Evolutionary conservation across 2,797 vertebrate species (phyloP).

Genomic region (Sternotherus odoratus): DNA sequence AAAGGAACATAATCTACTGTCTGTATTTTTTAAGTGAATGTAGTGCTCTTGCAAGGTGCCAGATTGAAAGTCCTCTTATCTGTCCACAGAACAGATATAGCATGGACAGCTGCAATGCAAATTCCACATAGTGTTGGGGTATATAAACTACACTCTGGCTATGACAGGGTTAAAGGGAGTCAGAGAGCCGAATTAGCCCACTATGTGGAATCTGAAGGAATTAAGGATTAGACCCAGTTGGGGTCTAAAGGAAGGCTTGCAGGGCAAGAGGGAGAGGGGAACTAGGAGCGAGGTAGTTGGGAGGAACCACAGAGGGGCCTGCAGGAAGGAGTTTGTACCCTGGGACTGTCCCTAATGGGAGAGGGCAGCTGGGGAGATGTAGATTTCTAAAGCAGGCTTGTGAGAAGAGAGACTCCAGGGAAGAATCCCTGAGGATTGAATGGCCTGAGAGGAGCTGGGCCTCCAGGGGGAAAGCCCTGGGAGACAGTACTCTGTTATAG

Average conservation of each 20-base stretch:
- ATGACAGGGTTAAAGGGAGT: neutral
- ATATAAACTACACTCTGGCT: neutral
- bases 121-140: neutral
- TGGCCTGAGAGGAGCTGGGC: neutral
- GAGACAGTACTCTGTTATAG: neutral
- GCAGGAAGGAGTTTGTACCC: neutral
- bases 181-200: neutral
- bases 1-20: neutral
- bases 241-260: neutral
- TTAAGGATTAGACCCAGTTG: neutral
- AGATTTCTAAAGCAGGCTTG: neutral
- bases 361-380: neutral
- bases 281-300: neutral
- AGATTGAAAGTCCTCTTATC: neutral
- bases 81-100: neutral
- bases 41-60: neutral
- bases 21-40: conserved; percentile 5
- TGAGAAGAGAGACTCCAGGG: neutral
- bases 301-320: neutral
- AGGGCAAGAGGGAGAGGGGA: neutral
- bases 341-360: neutral
- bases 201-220: neutral
- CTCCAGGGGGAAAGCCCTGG: neutral
- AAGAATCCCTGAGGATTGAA: neutral
- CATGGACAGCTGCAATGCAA: neutral